Evolutionary conservation across 2,113 vertebrate genomes (phyloP).

Genomic region (Corythornis vintsioides): DNA sequence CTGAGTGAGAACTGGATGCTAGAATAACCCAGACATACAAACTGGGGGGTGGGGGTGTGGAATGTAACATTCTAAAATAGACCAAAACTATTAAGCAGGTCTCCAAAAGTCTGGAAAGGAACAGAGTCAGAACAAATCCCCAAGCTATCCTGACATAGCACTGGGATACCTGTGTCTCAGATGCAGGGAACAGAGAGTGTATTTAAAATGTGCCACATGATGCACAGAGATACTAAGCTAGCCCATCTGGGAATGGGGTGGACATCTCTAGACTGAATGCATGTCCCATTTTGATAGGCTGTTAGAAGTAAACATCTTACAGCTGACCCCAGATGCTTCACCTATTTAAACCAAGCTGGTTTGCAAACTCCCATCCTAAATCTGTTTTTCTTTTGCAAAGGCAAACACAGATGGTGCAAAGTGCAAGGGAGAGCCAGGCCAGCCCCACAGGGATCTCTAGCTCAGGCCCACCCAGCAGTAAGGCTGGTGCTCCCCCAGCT

Average conservation of each 20-base stretch:
- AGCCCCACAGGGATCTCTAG: no score
- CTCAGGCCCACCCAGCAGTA: no score
- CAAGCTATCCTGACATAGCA: not conserved
- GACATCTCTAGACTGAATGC: not conserved
- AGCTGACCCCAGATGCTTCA: not conserved
- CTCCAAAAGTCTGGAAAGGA: not conserved
- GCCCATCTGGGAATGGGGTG: not conserved
- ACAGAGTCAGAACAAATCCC: not conserved
- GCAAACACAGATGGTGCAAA: no score
- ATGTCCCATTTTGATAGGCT: not conserved
- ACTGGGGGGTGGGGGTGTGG: not conserved
- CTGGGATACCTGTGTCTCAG: not conserved
- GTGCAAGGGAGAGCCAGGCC: no score
- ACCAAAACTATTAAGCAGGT: not conserved
- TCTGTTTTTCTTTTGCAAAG: no score
- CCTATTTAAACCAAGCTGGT: not conserved
- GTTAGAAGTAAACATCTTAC: not conserved
- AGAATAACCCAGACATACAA: not conserved
- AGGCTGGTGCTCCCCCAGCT: not conserved
- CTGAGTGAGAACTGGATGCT: not conserved
- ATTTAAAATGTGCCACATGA: not conserved
- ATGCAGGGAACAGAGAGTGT: not conserved
- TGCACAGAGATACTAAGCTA: not conserved
- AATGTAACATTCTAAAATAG: not conserved
- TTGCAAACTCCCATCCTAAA: not conserved